Evolutionary conservation across 2,888 invertebrate genomes (phyloP).

Genomic region (Nomada flava): DNA sequence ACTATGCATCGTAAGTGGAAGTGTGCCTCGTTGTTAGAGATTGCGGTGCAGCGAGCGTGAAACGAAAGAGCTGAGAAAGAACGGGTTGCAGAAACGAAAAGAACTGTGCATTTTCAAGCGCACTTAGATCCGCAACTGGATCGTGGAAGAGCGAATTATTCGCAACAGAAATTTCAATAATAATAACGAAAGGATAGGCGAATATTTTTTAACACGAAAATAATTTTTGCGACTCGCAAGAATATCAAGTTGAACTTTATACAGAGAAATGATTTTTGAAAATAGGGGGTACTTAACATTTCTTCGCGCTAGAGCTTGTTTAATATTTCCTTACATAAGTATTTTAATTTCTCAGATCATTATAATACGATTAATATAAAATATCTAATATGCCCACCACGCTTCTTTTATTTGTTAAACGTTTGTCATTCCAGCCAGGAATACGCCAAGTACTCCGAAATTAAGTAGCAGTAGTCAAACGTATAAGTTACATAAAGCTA

Average conservation of each 20-base stretch:
- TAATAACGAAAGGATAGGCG: too few relatives aligned
- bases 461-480: slow-evolving; percentile 32
- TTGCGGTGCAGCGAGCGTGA: slow-evolving; percentile 43
- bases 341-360: too few relatives aligned
- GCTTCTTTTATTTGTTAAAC: neutral
- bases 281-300: too few relatives aligned
- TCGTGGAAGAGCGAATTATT: neutral
- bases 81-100: slow-evolving; percentile 3
- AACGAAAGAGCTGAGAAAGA: slow-evolving; percentile 19
- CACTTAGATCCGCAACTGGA: slow-evolving; percentile 2
- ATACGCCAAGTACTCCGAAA: slow-evolving; percentile 35
- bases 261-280: too few relatives aligned
- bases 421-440: slow-evolving; percentile 45
- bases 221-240: too few relatives aligned
- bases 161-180: neutral
- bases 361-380: too few relatives aligned
- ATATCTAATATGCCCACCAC: too few relatives aligned
- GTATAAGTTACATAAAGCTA: slow-evolving; percentile 34
- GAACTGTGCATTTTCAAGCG: slow-evolving; percentile 19
- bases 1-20: slow-evolving; percentile 6
- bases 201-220: too few relatives aligned
- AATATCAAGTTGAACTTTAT: too few relatives aligned
- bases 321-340: too few relatives aligned
- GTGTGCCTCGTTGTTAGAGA: slow-evolving; percentile 30
- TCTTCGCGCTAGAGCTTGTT: too few relatives aligned